These are phyloP conservation scores for Aphidius ervi DNA, from an alignment of 1,140 invertebrate species.

Conservation along the genomic window DNA sequence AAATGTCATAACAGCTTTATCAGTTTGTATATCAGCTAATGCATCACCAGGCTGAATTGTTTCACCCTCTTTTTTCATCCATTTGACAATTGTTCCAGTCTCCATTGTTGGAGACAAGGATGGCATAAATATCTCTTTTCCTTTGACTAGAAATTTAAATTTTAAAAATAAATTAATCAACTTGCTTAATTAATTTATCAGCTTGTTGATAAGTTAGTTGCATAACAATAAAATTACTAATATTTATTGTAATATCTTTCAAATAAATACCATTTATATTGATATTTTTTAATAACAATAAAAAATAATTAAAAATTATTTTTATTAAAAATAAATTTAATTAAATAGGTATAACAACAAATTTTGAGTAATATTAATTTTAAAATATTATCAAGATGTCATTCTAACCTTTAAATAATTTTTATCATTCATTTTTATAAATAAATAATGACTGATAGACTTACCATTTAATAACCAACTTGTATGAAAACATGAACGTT, in stretches of 20 bases:
- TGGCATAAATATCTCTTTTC: slow-evolving; percentile 63
- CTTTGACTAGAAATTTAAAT: slow-evolving; percentile 36
- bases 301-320: no score
- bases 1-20: slow-evolving; percentile 99
- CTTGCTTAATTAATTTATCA: no score
- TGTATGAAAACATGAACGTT: slow-evolving; percentile 45
- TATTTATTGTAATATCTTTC: slow-evolving; percentile 4
- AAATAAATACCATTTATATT: no score
- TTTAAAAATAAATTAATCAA: slow-evolving; percentile 6
- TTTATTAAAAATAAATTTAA: neutral
- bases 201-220: no score
- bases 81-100: slow-evolving; percentile 90
- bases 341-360: neutral
- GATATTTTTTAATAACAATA: neutral
- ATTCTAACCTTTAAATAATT: slow-evolving; percentile 21
- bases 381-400: slow-evolving; percentile 1
- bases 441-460: slow-evolving; percentile 17
- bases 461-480: slow-evolving; percentile 44
- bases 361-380: neutral
- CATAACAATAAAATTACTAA: neutral
- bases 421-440: slow-evolving; percentile 18
- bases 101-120: slow-evolving; percentile 99
- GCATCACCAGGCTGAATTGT: slow-evolving; percentile 74
- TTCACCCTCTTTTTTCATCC: slow-evolving; percentile 96
- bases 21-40: slow-evolving; percentile 98